Conservation (phyloP, 2,888 invertebrate species). For the Tridacna gigas region DNA sequence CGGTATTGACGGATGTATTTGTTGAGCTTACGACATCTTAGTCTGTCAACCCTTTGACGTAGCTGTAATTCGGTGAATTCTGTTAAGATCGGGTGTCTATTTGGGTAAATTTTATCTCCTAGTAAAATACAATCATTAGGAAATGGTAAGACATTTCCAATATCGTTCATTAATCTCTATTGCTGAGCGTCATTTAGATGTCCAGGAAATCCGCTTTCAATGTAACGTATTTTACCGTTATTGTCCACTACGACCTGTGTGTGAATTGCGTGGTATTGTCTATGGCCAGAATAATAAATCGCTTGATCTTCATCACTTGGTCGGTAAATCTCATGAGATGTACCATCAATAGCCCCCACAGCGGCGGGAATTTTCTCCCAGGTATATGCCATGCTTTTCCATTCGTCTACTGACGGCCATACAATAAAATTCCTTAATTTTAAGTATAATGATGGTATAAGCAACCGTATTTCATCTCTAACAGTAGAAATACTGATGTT, state of each 20-base stretch:
- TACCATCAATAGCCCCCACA: conserved; percentile 34
- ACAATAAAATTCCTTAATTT: neutral
- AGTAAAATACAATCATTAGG: neutral
- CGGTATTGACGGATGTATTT: neutral
- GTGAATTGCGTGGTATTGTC: conserved; percentile 10
- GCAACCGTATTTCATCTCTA: neutral
- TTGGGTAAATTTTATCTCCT: neutral
- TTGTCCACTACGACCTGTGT: conserved; percentile 4
- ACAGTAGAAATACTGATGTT: neutral
- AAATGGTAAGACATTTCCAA: neutral
- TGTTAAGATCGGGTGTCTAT: neutral
- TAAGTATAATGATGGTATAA: neutral
- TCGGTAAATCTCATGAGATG: conserved; percentile 11
- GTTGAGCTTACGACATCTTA: neutral
- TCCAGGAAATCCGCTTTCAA: neutral
- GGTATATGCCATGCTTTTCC: neutral
- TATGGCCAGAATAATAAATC: conserved; percentile 11
- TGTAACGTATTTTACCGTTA: no score
- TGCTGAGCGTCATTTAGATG: conserved; percentile 7
- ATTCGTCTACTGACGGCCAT: neutral
- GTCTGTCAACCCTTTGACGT: no score
- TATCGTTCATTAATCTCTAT: neutral
- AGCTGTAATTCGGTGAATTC: neutral
- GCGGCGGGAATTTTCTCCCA: neutral
- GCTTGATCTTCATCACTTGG: conserved; percentile 6